Evolutionary conservation across 2,888 invertebrate genomes (phyloP).

Genomic region (Stenoptilia bipunctidactyla): DNA sequence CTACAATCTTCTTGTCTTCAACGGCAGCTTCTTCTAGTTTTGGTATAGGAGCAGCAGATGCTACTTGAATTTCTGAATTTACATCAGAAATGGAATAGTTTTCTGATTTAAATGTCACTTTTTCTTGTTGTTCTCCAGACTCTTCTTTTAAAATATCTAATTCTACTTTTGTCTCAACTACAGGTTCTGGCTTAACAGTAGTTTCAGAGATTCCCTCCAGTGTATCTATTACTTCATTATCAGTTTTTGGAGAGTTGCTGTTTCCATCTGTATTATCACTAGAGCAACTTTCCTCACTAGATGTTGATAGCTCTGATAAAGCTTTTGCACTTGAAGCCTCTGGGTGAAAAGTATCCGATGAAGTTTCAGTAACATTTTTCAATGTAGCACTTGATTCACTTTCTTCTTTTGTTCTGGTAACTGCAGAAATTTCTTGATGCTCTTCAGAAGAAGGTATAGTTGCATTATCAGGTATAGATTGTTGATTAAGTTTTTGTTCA

Average conservation of each 20-base stretch:
- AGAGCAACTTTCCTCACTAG: conserved; percentile 59
- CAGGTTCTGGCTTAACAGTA: no score
- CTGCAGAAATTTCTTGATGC: conserved; percentile 20
- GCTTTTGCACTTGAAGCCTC: conserved; percentile 43
- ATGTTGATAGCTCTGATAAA: conserved; percentile 45
- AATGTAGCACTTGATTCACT: no score
- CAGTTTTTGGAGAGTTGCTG: conserved; percentile 54
- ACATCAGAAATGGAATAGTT: conserved; percentile 58
- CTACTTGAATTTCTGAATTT: conserved; percentile 36
- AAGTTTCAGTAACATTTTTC: conserved; percentile 33
- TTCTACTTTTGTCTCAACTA: neutral
- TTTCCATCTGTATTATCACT: conserved; percentile 60
- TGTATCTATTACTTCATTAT: conserved; percentile 31
- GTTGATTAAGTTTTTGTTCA: conserved; percentile 38
- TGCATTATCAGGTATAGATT: conserved; percentile 17
- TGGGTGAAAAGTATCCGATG: conserved; percentile 43
- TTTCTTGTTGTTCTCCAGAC: conserved; percentile 17
- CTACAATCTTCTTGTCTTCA: conserved; percentile 7
- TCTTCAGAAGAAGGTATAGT: conserved; percentile 19
- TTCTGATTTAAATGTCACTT: conserved; percentile 33
- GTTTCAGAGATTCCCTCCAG: conserved; percentile 34
- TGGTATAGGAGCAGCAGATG: conserved; percentile 18
- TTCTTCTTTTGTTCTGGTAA: no score
- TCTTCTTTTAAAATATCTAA: conserved; percentile 11
- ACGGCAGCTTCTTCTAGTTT: conserved; percentile 15